Evolutionary conservation across 2,113 vertebrate genomes (phyloP).

Genomic region (Nibea coibor): DNA sequence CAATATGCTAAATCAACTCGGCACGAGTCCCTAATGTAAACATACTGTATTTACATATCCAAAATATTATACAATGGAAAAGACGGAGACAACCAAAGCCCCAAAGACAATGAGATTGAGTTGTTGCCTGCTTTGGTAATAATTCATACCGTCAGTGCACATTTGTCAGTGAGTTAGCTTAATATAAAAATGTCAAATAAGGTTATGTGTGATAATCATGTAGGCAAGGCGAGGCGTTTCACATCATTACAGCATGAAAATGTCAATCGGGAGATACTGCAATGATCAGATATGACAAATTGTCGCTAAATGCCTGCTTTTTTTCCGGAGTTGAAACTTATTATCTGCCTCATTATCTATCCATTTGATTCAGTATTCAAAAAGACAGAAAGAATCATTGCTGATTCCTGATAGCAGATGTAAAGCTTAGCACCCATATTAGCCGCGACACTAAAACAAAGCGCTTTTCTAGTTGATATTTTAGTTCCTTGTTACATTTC

Average conservation of each 20-base stretch:
- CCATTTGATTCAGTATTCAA: conserved; percentile 19
- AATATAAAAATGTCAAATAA: conserved; percentile 18
- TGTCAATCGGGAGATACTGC: conserved; percentile 20
- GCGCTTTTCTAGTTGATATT: background rate
- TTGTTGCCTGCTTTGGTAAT: conserved; percentile 21
- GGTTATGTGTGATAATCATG: conserved; percentile 15
- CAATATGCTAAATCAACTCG: conserved; percentile 53
- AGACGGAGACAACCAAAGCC: conserved; percentile 48
- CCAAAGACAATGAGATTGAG: conserved; percentile 44
- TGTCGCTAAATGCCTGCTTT: background rate
- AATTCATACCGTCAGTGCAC: conserved; percentile 23
- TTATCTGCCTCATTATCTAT: conserved; percentile 34
- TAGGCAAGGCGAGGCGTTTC: conserved; percentile 6
- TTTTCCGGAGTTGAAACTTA: background rate
- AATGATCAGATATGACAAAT: conserved; percentile 38
- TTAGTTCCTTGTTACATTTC: background rate
- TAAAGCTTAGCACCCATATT: background rate
- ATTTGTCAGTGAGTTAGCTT: conserved; percentile 33
- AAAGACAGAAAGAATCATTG: background rate
- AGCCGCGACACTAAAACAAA: background rate
- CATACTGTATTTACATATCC: conserved; percentile 62
- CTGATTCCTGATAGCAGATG: background rate
- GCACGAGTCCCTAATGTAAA: conserved; percentile 57
- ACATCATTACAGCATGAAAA: conserved; percentile 1
- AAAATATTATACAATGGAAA: conserved; percentile 45